Evolutionary conservation across 2,888 invertebrate genomes (phyloP).

Genomic region (Deilephila porcellus): DNA sequence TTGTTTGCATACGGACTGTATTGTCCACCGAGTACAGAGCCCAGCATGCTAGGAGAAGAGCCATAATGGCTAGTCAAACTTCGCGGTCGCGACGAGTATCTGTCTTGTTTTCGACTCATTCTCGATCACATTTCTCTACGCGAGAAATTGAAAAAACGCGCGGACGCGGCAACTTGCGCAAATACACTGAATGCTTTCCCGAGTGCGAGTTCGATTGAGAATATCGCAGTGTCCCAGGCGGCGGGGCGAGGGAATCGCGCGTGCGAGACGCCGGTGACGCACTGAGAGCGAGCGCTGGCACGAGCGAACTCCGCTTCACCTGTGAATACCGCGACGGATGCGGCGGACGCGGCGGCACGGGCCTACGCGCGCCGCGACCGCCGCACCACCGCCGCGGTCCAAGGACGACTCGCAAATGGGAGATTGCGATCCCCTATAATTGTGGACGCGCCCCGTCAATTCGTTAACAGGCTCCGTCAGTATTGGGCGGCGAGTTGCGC

Average conservation of each 20-base stretch:
- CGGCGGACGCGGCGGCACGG: slow-evolving; percentile 39
- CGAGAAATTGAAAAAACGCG: slow-evolving; percentile 53
- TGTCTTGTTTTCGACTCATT: slow-evolving; percentile 81
- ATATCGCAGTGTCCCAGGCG: slow-evolving; percentile 73
- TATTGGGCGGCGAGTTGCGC: slow-evolving; percentile 65
- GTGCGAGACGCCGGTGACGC: slow-evolving; percentile 66
- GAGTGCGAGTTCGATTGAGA: slow-evolving; percentile 73
- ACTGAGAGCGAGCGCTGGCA: slow-evolving; percentile 48
- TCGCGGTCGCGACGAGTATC: slow-evolving; percentile 72
- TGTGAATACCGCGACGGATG: slow-evolving; percentile 62
- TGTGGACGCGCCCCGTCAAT: slow-evolving; percentile 66
- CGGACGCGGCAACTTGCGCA: slow-evolving; percentile 65
- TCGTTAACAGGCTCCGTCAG: slow-evolving; percentile 65
- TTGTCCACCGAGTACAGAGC: slow-evolving; percentile 71
- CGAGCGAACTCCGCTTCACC: slow-evolving; percentile 68
- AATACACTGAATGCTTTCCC: slow-evolving; percentile 73
- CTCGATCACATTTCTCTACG: slow-evolving; percentile 63
- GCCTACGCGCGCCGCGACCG: slow-evolving; percentile 39
- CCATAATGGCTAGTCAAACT: slow-evolving; percentile 75
- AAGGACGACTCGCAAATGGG: slow-evolving; percentile 59
- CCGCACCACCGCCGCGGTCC: slow-evolving; percentile 43
- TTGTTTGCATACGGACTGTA: slow-evolving; percentile 71
- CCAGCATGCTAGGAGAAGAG: slow-evolving; percentile 76
- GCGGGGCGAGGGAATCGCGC: slow-evolving; percentile 58
- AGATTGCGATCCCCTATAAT: slow-evolving; percentile 62